phyloP scores from a whole-genome alignment of 35 echinoderm and acorn worm genomes.

The Patiria miniata region DNA sequence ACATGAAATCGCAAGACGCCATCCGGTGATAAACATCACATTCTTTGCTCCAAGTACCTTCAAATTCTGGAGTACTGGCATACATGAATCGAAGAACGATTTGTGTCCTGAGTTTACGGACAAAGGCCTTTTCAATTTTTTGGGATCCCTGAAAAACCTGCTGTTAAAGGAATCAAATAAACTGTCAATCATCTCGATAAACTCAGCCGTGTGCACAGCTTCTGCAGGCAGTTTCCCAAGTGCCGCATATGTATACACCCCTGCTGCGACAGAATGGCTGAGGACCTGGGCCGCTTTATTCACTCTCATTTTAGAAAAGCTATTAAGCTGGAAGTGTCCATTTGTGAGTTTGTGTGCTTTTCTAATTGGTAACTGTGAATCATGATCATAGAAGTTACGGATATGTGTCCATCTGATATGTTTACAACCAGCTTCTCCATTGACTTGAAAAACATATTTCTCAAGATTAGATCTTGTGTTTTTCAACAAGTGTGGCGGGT shows the following conservation, averaged over 20 bases:
- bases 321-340: slow-evolving; percentile 22
- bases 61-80: slow-evolving; percentile 16
- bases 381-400: slow-evolving; percentile 37
- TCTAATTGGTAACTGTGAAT: slow-evolving; percentile 46
- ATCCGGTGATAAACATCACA: slow-evolving; percentile 39
- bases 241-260: slow-evolving; percentile 52
- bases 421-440: slow-evolving; percentile 30
- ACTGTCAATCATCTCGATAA: slow-evolving; percentile 44
- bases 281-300: slow-evolving; percentile 52
- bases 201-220: slow-evolving; percentile 63
- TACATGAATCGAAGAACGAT: slow-evolving; percentile 34
- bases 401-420: slow-evolving; percentile 56
- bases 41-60: slow-evolving; percentile 29
- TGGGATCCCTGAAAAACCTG: slow-evolving; percentile 43
- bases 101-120: slow-evolving; percentile 26
- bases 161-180: slow-evolving; percentile 64
- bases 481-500: slow-evolving; percentile 54
- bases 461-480: slow-evolving; percentile 49
- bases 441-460: slow-evolving; percentile 41
- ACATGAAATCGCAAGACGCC: slow-evolving; percentile 46
- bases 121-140: slow-evolving; percentile 55
- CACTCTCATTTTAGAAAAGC: slow-evolving; percentile 64
- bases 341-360: slow-evolving; percentile 50
- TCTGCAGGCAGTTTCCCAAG: slow-evolving; percentile 37
- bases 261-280: slow-evolving; percentile 54